Evolutionary conservation across 2,797 vertebrate genomes (phyloP), one percentile per base, ranked within the genome.

Genomic region (Urocyon cinereoargenteus): DNA sequence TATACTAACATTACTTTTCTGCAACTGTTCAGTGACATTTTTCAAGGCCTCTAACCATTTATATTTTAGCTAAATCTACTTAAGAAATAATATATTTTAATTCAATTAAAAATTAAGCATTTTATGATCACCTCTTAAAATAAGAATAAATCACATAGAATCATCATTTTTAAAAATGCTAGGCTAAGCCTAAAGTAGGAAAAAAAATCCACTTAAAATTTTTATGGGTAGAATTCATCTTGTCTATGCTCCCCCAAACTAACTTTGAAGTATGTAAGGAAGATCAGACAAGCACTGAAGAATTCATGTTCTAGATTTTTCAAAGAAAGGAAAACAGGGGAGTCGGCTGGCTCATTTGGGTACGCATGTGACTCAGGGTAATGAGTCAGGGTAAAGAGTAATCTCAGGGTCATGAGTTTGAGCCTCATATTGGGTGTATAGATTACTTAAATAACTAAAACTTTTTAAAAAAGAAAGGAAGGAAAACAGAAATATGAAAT

Each of bases 51-150:
- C 24, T 83, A 93, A 55, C 40, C 53, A 86, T 75, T 92, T 79
- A 1, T 53, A 75, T 68, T 95, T 90, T 73, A 51, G 51, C 36
- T 79, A 31, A 81, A 31, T 0, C 34, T 85, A 57, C 21, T 84
- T 72, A 70, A 62, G 14, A 88, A 72, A 86, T 36, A 36, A n/a
- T 49, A 19, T 55, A 14, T 34, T 79, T 95, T 59, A 59, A 40
- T 86, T 79, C 61, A 95, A 64, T 72, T 34, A 79, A 81, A 94
- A 92, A 24, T 40, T 64, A 90, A 82, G 2, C 2, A 79, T 96
- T 86, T 64, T 73, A 34, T 77, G 15, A 49, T 83, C 31, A 53
- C 53, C 15, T 49, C 59, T 59, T 61, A 81, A 87, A 36, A 70
- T 19, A 78, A 22, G 6, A 55, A 88, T 57, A 62, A 91, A 49